phyloP scores from a whole-genome alignment of 2,888 invertebrate genomes.

The Hydroisotoma schaefferi region DNA sequence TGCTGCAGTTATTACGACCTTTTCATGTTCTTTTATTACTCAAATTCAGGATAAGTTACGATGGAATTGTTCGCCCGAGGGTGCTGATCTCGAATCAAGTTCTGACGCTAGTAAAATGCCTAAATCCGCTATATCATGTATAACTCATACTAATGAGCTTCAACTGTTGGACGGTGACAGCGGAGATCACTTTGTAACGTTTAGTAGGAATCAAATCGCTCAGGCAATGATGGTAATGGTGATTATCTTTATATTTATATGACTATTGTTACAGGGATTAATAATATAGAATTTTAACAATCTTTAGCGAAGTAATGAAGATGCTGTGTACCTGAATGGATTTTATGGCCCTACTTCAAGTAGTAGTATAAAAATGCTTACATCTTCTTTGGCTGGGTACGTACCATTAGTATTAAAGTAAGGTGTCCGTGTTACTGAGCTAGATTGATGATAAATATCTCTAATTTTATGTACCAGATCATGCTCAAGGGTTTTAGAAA shows the following conservation, averaged over 20 bases:
- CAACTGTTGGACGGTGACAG: constrained; percentile 65
- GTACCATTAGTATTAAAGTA: not conserved
- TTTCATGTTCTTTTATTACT: too few species aligned
- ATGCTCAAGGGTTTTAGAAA: constrained; percentile 22
- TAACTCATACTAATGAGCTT: constrained; percentile 68
- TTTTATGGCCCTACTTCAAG: constrained; percentile 16
- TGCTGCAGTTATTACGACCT: too few species aligned
- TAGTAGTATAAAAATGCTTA: constrained; percentile 16
- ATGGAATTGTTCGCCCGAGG: constrained; percentile 20
- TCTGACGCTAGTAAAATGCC: constrained; percentile 14
- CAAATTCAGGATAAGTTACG: constrained; percentile 28
- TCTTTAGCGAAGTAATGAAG: constrained; percentile 36
- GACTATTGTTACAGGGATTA: too few species aligned
- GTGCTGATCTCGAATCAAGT: not conserved
- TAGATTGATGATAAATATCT: too few species aligned
- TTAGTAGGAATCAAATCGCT: constrained; percentile 61
- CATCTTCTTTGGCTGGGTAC: constrained; percentile 33
- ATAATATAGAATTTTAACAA: not conserved
- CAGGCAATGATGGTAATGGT: constrained; percentile 51
- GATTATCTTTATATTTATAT: too few species aligned
- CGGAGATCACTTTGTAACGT: constrained; percentile 60
- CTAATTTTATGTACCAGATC: constrained; percentile 14
- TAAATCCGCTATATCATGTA: constrained; percentile 57
- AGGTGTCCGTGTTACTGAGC: too few species aligned
- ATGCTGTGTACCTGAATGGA: constrained; percentile 33